Conservation (phyloP, 2,113 vertebrate genomes). For the Ranitomeya variabilis region DNA sequence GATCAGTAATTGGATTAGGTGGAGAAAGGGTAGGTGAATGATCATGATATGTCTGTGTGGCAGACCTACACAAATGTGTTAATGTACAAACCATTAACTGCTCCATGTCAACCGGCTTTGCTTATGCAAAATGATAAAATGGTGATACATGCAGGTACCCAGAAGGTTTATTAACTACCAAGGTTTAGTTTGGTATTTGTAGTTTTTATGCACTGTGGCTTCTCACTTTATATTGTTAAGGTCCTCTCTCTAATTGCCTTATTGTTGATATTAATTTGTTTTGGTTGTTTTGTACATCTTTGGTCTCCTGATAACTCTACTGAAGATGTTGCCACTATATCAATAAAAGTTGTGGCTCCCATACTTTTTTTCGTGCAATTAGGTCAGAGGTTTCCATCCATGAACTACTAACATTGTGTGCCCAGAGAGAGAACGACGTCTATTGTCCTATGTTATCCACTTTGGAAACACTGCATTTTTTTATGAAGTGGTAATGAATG, state of each 20-base stretch:
- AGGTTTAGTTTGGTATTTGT: background rate
- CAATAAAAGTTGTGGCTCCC: background rate
- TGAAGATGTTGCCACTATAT: background rate
- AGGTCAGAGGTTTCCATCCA: constrained; percentile 3
- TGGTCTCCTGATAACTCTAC: background rate
- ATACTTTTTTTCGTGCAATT: constrained; percentile 1
- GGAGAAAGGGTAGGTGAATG: constrained; percentile 13
- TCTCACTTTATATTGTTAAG: background rate
- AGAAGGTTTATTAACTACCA: background rate
- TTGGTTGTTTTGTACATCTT: background rate
- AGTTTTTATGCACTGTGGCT: background rate
- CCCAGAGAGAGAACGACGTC: constrained; percentile 1
- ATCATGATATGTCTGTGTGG: background rate
- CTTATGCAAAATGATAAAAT: background rate
- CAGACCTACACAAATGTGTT: background rate
- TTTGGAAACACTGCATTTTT: constrained; percentile 30
- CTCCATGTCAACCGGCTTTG: background rate
- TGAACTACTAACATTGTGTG: constrained; percentile 10
- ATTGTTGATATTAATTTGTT: background rate
- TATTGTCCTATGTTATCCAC: constrained; percentile 16
- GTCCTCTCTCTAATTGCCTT: background rate
- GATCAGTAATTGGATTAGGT: constrained; percentile 29
- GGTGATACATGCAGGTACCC: too few species aligned
- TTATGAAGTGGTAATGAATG: constrained; percentile 22
- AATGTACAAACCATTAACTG: background rate